Conservation (phyloP, 2,113 vertebrate genomes). For the Boulengeromyrus knoepffleri region DNA sequence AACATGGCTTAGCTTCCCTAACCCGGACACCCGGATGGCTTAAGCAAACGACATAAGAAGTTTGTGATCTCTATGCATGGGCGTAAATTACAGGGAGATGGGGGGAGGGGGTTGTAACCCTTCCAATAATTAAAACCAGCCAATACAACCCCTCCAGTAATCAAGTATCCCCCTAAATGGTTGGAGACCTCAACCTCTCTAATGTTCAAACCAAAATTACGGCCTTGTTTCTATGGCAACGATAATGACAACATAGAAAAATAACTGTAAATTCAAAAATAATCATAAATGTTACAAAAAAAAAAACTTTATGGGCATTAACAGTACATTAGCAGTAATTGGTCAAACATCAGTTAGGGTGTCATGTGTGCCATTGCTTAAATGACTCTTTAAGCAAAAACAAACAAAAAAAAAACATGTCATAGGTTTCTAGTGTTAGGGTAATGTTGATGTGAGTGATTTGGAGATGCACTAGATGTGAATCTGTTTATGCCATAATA, state of each 20-base stretch:
- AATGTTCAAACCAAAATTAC: slow-evolving; percentile 24
- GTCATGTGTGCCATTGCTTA: neutral
- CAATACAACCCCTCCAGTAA: neutral
- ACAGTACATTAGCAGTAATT: neutral
- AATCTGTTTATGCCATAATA: neutral
- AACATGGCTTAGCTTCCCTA: slow-evolving; percentile 13
- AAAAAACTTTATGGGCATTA: neutral
- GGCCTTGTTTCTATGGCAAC: slow-evolving; percentile 24
- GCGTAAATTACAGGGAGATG: too few species aligned
- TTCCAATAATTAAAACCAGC: too few species aligned
- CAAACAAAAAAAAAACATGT: neutral
- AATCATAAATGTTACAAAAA: neutral
- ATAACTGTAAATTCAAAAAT: slow-evolving; percentile 8
- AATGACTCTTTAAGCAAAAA: neutral
- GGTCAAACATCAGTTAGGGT: neutral
- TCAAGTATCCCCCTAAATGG: neutral
- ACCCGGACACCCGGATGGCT: slow-evolving; percentile 12
- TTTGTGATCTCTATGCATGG: slow-evolving; percentile 33
- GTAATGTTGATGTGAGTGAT: neutral
- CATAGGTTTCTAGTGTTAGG: neutral
- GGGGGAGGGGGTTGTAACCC: too few species aligned
- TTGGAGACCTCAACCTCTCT: neutral
- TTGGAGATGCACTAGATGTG: neutral
- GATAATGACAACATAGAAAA: slow-evolving; percentile 20
- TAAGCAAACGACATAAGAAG: slow-evolving; percentile 30